phyloP scores from a whole-genome alignment of 2,113 vertebrate species.

The Salvelinus alpinus region DNA sequence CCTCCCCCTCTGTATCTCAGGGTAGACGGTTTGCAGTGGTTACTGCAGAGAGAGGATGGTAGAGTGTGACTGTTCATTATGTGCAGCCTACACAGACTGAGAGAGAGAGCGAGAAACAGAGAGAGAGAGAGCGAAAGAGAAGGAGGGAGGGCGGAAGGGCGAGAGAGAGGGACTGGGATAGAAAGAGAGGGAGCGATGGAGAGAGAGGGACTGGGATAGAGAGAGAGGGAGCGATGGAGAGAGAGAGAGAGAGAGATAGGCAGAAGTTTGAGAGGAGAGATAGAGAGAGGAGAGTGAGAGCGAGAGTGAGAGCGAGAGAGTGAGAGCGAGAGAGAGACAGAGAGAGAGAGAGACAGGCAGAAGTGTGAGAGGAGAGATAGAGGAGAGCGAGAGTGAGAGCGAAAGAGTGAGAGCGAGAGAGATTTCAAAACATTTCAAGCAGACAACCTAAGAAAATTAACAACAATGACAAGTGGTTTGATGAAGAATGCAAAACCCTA shows the following conservation, averaged over 20 bases:
- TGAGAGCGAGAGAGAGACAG: background rate
- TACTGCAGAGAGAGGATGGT: background rate
- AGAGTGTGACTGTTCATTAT: background rate
- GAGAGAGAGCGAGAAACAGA: background rate
- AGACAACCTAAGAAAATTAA: no score
- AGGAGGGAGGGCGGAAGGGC: background rate
- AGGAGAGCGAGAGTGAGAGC: no score
- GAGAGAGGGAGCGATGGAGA: background rate
- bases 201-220: background rate
- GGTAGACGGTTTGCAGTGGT: background rate
- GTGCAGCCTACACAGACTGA: background rate
- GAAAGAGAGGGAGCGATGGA: background rate
- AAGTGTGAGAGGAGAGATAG: no score
- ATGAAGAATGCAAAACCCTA: no score
- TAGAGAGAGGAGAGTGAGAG: no score
- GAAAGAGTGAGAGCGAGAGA: no score
- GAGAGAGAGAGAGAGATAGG: background rate
- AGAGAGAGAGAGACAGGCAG: background rate
- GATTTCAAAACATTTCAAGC: no score
- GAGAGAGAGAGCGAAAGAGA: background rate
- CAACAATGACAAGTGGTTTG: no score
- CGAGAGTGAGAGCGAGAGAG: background rate
- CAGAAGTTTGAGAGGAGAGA: no score
- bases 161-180: background rate
- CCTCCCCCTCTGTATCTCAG: background rate